Conservation (phyloP, 2,113 vertebrate species). For the Promerops cafer region DNA sequence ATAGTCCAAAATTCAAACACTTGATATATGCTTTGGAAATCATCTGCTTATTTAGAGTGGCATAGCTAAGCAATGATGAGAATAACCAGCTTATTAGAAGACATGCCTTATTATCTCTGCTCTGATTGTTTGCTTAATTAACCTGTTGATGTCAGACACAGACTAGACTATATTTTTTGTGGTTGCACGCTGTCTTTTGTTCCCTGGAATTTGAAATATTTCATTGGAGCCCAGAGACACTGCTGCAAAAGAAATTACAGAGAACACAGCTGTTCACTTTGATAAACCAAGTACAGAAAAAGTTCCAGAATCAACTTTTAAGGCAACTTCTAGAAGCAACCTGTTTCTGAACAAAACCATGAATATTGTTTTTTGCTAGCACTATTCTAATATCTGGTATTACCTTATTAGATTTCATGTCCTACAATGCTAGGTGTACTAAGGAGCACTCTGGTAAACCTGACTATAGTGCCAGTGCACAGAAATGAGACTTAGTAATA, state of each 20-base stretch:
- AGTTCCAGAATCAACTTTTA: neutral
- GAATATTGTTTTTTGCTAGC: neutral
- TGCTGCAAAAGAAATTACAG: neutral
- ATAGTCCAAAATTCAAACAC: neutral
- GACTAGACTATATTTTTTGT: neutral
- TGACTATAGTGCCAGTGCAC: neutral
- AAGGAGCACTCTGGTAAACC: neutral
- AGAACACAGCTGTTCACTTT: neutral
- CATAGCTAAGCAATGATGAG: neutral
- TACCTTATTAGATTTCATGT: neutral
- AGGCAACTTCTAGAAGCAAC: neutral
- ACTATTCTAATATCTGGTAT: neutral
- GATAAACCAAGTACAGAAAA: neutral
- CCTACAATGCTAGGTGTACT: neutral
- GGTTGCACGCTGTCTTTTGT: neutral
- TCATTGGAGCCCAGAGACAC: neutral
- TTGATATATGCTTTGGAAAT: neutral
- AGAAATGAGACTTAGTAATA: neutral
- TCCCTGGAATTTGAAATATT: neutral
- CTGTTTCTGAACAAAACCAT: neutral
- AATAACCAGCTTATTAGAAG: neutral
- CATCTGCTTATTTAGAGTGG: neutral
- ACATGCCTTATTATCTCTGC: neutral
- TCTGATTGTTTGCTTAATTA: neutral
- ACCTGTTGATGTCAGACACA: neutral